Conservation (phyloP, 1,140 invertebrate genomes). For the Hylyphantes graminicola region DNA sequence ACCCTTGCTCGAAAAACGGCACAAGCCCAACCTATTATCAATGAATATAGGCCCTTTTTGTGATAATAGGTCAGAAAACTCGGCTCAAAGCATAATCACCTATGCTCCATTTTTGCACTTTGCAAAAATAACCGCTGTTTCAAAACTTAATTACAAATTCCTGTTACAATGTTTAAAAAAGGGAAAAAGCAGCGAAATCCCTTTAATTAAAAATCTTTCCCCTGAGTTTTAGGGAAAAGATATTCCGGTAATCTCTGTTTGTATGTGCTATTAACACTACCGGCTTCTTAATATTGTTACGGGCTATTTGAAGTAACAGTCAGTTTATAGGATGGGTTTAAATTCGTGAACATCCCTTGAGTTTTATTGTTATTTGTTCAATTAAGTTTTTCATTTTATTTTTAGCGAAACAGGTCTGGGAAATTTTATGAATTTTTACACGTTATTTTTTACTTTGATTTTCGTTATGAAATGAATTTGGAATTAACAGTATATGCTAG, state of each 20-base stretch:
- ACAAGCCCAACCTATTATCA: too few species aligned
- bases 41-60: background rate
- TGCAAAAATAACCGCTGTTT: conserved; percentile 28
- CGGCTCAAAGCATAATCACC: conserved; percentile 4
- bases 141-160: conserved; percentile 36
- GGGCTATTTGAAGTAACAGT: background rate
- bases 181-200: background rate
- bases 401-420: too few species aligned
- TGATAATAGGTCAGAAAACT: background rate
- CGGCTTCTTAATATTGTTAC: background rate
- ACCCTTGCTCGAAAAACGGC: too few species aligned
- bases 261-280: conserved; percentile 1
- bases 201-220: conserved; percentile 28
- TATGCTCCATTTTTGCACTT: conserved; percentile 11
- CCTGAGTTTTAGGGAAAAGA: background rate
- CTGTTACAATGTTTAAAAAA: conserved; percentile 17
- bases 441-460: too few species aligned
- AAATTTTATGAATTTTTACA: too few species aligned
- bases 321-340: too few species aligned
- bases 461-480: too few species aligned
- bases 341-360: too few species aligned
- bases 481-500: too few species aligned
- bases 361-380: too few species aligned
- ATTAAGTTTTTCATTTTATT: too few species aligned
- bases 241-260: background rate